Evolutionary conservation across 2,888 invertebrate species (phyloP).

Genomic region (Lamellibrachia satsuma): DNA sequence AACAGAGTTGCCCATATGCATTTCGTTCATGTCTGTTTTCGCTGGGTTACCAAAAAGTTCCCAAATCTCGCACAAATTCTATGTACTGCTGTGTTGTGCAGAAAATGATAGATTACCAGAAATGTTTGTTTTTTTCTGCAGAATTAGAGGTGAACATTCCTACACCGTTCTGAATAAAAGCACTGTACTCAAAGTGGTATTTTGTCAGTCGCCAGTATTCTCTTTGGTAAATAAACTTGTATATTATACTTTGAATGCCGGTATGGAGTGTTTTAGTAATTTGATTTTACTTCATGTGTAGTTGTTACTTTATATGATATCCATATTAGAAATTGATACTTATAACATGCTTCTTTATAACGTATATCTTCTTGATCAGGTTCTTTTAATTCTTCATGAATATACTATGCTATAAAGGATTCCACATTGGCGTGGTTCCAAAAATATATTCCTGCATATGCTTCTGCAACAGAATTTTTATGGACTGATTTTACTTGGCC

Average conservation of each 20-base stretch:
- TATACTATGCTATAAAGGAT: neutral
- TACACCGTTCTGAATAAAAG: neutral
- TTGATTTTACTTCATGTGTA: neutral
- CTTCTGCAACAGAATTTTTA: neutral
- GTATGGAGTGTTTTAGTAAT: neutral
- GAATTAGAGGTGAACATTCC: constrained; percentile 11
- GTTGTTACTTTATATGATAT: neutral
- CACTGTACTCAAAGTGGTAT: neutral
- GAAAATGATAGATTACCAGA: neutral
- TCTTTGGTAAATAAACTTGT: neutral
- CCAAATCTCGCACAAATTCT: constrained; percentile 6
- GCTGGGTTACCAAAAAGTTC: neutral
- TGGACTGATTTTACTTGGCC: neutral
- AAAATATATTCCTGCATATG: neutral
- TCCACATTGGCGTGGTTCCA: neutral
- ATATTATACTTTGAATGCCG: neutral
- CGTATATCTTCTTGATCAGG: neutral
- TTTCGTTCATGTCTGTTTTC: neutral
- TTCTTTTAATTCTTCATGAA: neutral
- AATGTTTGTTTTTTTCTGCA: neutral
- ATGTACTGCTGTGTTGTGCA: neutral
- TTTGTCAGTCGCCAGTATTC: neutral
- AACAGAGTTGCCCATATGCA: neutral
- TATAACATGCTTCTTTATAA: neutral
- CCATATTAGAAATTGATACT: neutral